Base-by-base conservation (phyloP, 1,140 invertebrate genomes). In the Drosophila ambigua region DNA sequence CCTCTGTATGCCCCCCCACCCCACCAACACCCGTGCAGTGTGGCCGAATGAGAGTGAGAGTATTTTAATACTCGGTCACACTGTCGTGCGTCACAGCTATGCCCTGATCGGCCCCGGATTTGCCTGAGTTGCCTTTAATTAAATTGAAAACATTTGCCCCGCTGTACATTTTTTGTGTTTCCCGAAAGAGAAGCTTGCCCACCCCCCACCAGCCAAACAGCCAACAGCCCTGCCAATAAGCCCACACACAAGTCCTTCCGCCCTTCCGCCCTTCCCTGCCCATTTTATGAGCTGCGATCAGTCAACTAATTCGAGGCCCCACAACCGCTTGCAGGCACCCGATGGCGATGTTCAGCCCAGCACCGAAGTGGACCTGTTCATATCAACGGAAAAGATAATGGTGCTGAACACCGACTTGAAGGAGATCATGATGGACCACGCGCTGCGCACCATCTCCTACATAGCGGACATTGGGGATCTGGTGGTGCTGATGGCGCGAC, bases 371-470 rank as follows among this genome's bases (percentile, higher is more conserved):
- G 99, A 99, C 92, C 94, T 99, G 7, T 99, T 99, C 92, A 99
- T 99, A 88, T 99, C 99, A 41, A 99, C 98, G 2, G 99, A 99
- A 93, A 99, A 99, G 93, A 99, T 99, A 76, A 99, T 99, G 99
- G 99, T 99, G 57, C 94, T 99, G 23, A 99, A 99, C 92, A 99
- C 98, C 4, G 98, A 99, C 93, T 93, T 99, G 26, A 99, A 99
- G 93, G 99, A 99, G 93, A 99, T 99, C 45, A 99, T 99, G 98
- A 99, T 99, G 99, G 99, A 99, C 92, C 99, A 99, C 92, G 97
- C 98, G 0, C 92, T 99, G 45, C 94, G 98, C 66, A 99, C 99
- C 6, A 99, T 99, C 90, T 99, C 97, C 2, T 99, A 99, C 79
- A 99, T 99, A 68, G 99, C 99, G 11, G 99, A 99, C 92, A 99